Evolutionary conservation across 2,797 vertebrate species (phyloP), one percentile per base, ranked within the genome.

Genomic region (Anomalospiza imberbis): DNA sequence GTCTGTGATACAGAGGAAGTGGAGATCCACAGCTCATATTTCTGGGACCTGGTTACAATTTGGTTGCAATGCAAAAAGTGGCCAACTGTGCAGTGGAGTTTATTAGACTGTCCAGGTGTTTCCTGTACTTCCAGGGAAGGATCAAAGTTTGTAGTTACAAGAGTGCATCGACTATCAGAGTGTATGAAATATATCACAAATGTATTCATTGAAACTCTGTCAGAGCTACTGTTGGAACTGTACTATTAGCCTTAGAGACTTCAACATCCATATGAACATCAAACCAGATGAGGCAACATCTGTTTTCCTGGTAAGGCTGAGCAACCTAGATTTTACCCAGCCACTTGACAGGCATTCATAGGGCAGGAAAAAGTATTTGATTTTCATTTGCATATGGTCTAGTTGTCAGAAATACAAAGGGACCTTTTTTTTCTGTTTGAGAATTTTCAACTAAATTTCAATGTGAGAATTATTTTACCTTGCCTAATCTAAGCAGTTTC

Each of bases 111-210:
- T 93, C 94, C 96, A 97, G 94, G 95, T 97, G 95, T 90, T 97
- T 97, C 95, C 96, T 97, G 95, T 95, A 82, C 91, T 96, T 92
- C 94, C 83, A 95, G 89, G 82, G 83, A 93, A 96, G 94, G 95
- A 96, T 95, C 96, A 97, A 97, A 97, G 94, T 97, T 94, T 96
- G 92, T 93, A 96, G 93, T 93, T 96, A 96, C 95, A 96, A 95
- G 91, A 57, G 88, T 95, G 94, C 85, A 93, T 84, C 95, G 94
- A 94, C 91, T 96, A 95, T 94, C 94, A 85, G 90, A 55, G 83
- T 71, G 89, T 90, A 96, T 94, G 96, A 94, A 96, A 95, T 96
- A 92, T 74, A 97, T 91, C 95, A 95, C 94, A 88, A 96, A 96
- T 72, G 89, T 94, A 96, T 96, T 96, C 93, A 91, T 77, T 96